Evolutionary conservation across 37 sponge, comb jelly and placozoan genomes (phyloP), one percentile per base, ranked within the genome.

Genomic region (Oscarella lobularis): DNA sequence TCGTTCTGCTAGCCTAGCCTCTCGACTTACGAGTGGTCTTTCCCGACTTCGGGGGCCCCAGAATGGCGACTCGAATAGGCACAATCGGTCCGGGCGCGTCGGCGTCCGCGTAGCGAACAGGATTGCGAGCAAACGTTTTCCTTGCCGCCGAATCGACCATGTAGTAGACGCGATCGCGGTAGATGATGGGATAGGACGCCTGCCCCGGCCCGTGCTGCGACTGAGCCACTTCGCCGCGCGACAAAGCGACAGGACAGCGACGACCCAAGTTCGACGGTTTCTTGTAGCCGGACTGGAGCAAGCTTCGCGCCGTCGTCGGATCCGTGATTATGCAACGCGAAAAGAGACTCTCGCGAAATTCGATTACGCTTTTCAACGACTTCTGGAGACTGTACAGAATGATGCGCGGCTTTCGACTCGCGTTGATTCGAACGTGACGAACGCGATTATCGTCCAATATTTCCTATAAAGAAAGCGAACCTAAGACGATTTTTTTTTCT

Each of bases 41-140:
- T 31, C 97, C 97, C 36, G 93, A 96, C 38, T 89, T 89, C 0
- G 97, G 93, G 33, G 93, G 93, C 31, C 97, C 97, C 41, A 89
- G 71, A 31, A 96, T 78, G 31, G 93, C 87, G 70, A 92, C 77
- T 38, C 80, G 81, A 14, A 89, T 67, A 5, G 93, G 97, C 3
- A 85, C 82, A 0, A 77, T 67, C 3, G 83, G 79, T 30, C 81
- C 77, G 69, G 93, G 90, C 38, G 85, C 36, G 0, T 73, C 68
- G 33, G 78, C 86, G n/a, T 36, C 32, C n/a, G 87, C 55, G 70
- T 85, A 96, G 9, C 33, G 67, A 20, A 83, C 65, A 14, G 97
- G 97, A 72, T 96, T 81, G 27, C 74, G 80, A 33, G 85, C 79
- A 75, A 96, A 96, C 78, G 41, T 35, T 0, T 77, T 41, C 29